A percentile compares a stretch with the other conserved stretches of the same genome.
Evolutionary conservation across 1,140 invertebrate genomes (phyloP).

Genomic region (Aphaenogaster floridana): DNA sequence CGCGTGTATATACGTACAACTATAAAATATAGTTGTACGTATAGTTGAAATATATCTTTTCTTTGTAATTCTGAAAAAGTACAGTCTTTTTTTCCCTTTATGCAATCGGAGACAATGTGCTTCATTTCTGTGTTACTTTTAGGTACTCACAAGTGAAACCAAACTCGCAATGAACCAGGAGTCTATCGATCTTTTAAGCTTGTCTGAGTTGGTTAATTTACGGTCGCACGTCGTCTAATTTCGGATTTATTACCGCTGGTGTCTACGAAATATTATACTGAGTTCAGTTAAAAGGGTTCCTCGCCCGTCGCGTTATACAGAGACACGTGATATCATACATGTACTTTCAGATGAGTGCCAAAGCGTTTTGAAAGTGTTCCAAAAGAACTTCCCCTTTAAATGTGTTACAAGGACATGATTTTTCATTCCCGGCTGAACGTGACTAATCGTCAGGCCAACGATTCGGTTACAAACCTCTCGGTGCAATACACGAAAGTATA

Average conservation of each 20-base stretch:
- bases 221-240: slow-evolving; percentile 34
- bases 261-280: slow-evolving; percentile 35
- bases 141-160: neutral
- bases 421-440: slow-evolving; percentile 37
- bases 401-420: slow-evolving; percentile 66
- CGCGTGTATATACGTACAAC: neutral
- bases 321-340: slow-evolving; percentile 64
- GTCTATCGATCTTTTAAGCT: slow-evolving; percentile 38
- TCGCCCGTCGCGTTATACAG: slow-evolving; percentile 18
- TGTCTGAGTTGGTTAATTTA: slow-evolving; percentile 24
- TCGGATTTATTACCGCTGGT: slow-evolving; percentile 42
- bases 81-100: slow-evolving; percentile 1
- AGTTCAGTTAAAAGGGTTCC: slow-evolving; percentile 68
- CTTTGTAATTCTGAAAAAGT: slow-evolving; percentile 15
- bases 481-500: slow-evolving; percentile 14
- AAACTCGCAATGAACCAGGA: neutral
- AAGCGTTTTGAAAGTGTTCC: slow-evolving; percentile 67
- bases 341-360: slow-evolving; percentile 63
- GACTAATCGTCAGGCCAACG: slow-evolving; percentile 19
- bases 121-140: slow-evolving; percentile 44
- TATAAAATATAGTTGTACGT: slow-evolving; percentile 4
- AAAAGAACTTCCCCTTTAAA: slow-evolving; percentile 62
- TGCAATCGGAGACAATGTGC: slow-evolving; percentile 37
- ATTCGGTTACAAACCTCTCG: slow-evolving; percentile 62
- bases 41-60: neutral